A percentile compares a stretch with the other conserved stretches of the same genome.
These are phyloP conservation scores for Neodontobutis hainanensis DNA, from an alignment of 2,113 vertebrate genomes.

Conservation along the genomic window DNA sequence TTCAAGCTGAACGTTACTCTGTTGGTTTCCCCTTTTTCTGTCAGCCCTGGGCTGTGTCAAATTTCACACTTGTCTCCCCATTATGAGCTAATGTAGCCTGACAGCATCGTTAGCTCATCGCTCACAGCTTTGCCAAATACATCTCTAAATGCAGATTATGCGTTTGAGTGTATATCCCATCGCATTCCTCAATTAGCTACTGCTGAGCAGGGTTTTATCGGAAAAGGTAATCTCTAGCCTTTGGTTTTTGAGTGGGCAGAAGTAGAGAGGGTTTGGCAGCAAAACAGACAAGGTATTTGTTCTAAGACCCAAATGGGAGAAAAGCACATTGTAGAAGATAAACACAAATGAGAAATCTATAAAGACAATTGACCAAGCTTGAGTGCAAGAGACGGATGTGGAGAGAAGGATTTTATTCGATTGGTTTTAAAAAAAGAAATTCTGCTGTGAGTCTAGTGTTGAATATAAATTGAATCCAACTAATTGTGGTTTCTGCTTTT, in stretches of 20 bases:
- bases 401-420: conserved; percentile 10
- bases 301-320: conserved; percentile 45
- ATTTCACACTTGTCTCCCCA: conserved; percentile 68
- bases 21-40: conserved; percentile 28
- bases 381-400: conserved; percentile 15
- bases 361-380: conserved; percentile 49
- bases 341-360: conserved; percentile 66
- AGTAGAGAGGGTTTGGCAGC: conserved; percentile 38
- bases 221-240: conserved; percentile 33
- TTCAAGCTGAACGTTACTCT: conserved; percentile 35
- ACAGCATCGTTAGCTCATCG: conserved; percentile 66
- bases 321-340: conserved; percentile 49
- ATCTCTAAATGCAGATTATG: conserved; percentile 47
- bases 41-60: conserved; percentile 63
- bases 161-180: conserved; percentile 30
- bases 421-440: conserved; percentile 6
- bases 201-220: conserved; percentile 26
- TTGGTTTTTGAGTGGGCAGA: conserved; percentile 12
- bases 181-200: conserved; percentile 36
- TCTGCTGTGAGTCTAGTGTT: conserved; percentile 1
- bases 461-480: neutral
- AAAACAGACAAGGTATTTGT: conserved; percentile 47
- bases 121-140: conserved; percentile 42
- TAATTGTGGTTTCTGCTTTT: neutral
- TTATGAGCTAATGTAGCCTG: conserved; percentile 60